Base-by-base conservation (phyloP, 2,113 vertebrate species). In the Pelodiscus sinensis region DNA sequence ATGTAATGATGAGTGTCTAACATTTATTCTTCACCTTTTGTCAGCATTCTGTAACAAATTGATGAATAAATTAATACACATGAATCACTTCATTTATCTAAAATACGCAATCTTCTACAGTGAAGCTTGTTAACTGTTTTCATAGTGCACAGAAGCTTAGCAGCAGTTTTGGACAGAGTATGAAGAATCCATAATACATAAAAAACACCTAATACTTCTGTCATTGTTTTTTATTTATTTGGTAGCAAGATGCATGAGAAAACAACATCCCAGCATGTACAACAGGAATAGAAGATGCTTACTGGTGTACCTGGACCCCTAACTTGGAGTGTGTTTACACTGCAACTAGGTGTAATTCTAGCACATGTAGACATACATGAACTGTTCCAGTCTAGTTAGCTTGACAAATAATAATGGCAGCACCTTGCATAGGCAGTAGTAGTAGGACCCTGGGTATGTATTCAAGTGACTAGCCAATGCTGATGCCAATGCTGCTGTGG, bases 141-240 rank as follows among this genome's bases (percentile, higher is more conserved):
- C 9, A n/a, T 4, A 21, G 9, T 8, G 35, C 29, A 38, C 8
- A 38, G n/a, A 58, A 81, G n/a, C 79, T 35, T 71, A 31, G 31
- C 31, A 65, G 15, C 56, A 35, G 31, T 31, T 62, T 88, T 21
- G 4, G 22, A 85, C 4, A 29, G 73, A 31, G 82, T 35, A 22
- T 58, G 19, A 54, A 62, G 81, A 62, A 84, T 4, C 13, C 0
- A 0, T 25, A 3, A 3, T 21, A n/a, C 7, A 52, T 27, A 14
- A 25, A 87, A 52, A 31, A 56, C 12, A 12, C 15, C 22, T 29
- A 29, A 27, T 9, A 5, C 29, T 54, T 50, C 11, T 51, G 5
- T 25, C 57, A 1, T 7, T 38, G 79, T 78, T 31, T 16, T 9
- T 2, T 44, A 13, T 80, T 2, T 73, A 1, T 62, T 57, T 68